Evolutionary conservation across 2,113 vertebrate genomes (phyloP).

Genomic region (Andinoacara biseriatus): DNA sequence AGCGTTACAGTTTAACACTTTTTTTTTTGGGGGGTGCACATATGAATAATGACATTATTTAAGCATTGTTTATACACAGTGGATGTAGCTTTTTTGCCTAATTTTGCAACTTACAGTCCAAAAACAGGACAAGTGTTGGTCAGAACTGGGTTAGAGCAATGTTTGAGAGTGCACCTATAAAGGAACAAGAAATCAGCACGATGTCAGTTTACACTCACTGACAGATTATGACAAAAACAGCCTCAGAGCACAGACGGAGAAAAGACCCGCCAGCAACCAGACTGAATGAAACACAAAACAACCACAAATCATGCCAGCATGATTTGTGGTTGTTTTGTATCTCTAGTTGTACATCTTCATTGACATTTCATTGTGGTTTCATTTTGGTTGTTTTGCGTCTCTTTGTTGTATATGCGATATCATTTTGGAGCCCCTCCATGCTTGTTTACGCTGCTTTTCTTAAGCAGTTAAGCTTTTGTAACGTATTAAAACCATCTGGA

Average conservation of each 20-base stretch:
- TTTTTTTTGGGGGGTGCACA: neutral
- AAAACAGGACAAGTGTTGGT: neutral
- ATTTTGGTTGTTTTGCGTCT: neutral
- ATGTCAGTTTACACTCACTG: neutral
- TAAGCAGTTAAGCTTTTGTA: neutral
- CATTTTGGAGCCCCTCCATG: too few relatives aligned
- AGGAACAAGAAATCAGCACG: neutral
- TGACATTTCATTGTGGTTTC: neutral
- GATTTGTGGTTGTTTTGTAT: neutral
- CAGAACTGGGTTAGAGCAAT: neutral
- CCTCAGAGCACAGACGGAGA: too few relatives aligned
- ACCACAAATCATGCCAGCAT: neutral
- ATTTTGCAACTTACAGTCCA: neutral
- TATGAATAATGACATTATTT: neutral
- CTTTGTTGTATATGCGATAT: neutral
- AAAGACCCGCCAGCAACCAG: too few relatives aligned
- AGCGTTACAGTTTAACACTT: neutral
- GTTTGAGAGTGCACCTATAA: neutral
- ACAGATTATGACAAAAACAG: neutral
- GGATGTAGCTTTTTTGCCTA: neutral
- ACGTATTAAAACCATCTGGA: too few relatives aligned
- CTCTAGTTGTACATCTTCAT: neutral
- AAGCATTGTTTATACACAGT: neutral
- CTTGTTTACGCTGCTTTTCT: too few relatives aligned
- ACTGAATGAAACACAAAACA: neutral